A percentile compares a stretch with the other conserved stretches of the same genome.
phyloP scores from a whole-genome alignment of 2,797 vertebrate genomes.

The Sebastes matsubarae region DNA sequence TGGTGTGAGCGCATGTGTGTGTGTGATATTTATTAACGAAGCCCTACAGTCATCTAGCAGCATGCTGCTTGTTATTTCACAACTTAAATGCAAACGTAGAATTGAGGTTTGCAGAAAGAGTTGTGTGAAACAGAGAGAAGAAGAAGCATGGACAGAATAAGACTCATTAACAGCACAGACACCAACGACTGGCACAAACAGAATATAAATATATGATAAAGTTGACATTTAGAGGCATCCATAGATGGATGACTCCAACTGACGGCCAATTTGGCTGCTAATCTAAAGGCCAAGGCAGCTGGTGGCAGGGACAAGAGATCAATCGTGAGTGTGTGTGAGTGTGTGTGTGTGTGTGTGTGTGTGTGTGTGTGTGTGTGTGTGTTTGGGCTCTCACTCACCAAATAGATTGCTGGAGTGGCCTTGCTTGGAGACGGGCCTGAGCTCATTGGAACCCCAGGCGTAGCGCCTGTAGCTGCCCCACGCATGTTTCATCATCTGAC shows the following conservation, averaged over 20 bases:
- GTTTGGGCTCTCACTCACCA: slow-evolving; percentile 86
- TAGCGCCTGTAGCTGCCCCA: slow-evolving; percentile 97
- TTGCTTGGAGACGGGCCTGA: slow-evolving; percentile 94
- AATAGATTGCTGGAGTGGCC: slow-evolving; percentile 99
- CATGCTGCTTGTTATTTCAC: not conserved
- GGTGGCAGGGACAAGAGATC: slow-evolving; percentile 56
- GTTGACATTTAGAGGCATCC: slow-evolving; percentile 68
- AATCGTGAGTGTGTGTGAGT: slow-evolving; percentile 34
- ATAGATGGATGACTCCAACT: slow-evolving; percentile 58
- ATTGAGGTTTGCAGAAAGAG: not conserved
- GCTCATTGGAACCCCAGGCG: slow-evolving; percentile 97
- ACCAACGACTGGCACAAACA: slow-evolving; percentile 32
- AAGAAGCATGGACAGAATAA: not conserved
- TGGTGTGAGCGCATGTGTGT: not conserved
- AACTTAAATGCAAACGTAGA: not conserved
- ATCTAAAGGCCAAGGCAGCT: slow-evolving; percentile 70
- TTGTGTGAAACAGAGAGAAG: not conserved
- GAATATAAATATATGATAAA: slow-evolving; percentile 72
- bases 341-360: slow-evolving; percentile 26
- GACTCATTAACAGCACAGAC: slow-evolving; percentile 30
- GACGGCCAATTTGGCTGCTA: slow-evolving; percentile 68
- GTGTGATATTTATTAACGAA: not conserved
- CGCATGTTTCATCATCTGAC: slow-evolving; percentile 98
- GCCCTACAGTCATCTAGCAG: not conserved
- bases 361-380: slow-evolving; percentile 34